Conservation (phyloP, 92 coral and sea anemone genomes). For the Actinostola sp. region DNA sequence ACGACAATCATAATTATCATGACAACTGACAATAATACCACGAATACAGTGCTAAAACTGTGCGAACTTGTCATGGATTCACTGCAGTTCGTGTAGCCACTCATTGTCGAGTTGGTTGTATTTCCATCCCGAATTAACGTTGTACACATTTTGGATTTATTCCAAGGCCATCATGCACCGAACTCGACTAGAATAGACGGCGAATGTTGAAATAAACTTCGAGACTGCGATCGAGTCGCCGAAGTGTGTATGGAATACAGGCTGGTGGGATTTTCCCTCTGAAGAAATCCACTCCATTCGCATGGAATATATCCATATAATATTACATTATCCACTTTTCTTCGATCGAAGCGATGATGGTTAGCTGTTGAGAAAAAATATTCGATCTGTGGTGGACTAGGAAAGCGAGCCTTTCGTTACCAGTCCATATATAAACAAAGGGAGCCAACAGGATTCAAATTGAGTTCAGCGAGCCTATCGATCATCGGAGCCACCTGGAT, state of each 20-base stretch:
- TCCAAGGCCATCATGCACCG: background rate
- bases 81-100: slow-evolving; percentile 15
- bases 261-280: slow-evolving; percentile 4
- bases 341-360: slow-evolving; percentile 7
- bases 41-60: slow-evolving; percentile 32
- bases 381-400: background rate
- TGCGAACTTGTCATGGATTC: background rate
- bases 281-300: slow-evolving; percentile 21
- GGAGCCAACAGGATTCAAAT: background rate
- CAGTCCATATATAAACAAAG: slow-evolving; percentile 24
- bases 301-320: slow-evolving; percentile 1
- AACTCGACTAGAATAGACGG: background rate
- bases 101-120: slow-evolving; percentile 11
- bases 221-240: background rate
- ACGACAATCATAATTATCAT: slow-evolving; percentile 74
- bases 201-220: slow-evolving; percentile 5
- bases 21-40: slow-evolving; percentile 47
- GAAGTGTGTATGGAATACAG: background rate
- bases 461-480: slow-evolving; percentile 1
- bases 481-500: slow-evolving; percentile 23
- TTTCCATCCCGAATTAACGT: background rate
- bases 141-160: background rate
- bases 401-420: slow-evolving; percentile 15
- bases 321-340: slow-evolving; percentile 9
- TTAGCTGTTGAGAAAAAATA: background rate